Percentiles rank a stretch among this genome's conserved stretches.
Conservation (phyloP, 2,797 vertebrate species). For the Typhlichthys subterraneus region DNA sequence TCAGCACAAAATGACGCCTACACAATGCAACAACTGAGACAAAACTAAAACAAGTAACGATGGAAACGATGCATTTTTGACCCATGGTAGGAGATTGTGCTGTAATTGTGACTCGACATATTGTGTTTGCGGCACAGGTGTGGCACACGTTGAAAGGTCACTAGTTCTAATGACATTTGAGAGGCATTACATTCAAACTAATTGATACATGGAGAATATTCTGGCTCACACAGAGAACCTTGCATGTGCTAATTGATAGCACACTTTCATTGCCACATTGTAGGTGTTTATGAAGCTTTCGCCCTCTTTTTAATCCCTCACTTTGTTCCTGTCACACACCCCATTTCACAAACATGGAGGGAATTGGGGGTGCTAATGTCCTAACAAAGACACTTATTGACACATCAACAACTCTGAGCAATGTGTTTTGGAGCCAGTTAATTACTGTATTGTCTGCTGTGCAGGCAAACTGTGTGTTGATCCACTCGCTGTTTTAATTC, state of each 20-base stretch:
- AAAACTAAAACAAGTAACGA: neutral
- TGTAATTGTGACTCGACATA: conserved; percentile 5
- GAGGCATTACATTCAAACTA: conserved; percentile 53
- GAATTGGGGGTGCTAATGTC: conserved; percentile 3
- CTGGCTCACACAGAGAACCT: conserved; percentile 27
- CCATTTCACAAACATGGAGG: conserved; percentile 43
- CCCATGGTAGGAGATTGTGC: conserved; percentile 2
- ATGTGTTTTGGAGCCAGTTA: conserved; percentile 44
- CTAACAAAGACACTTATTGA: conserved; percentile 47
- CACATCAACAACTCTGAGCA: conserved; percentile 46
- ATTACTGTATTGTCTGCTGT: conserved; percentile 33
- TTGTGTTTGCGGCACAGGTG: conserved; percentile 35
- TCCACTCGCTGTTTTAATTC: conserved; percentile 37
- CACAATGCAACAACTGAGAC: neutral
- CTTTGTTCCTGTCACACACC: conserved; percentile 44
- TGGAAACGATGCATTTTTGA: conserved; percentile 11
- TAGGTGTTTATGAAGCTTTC: conserved; percentile 14
- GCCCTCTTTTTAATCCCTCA: conserved; percentile 8
- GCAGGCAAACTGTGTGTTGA: conserved; percentile 14
- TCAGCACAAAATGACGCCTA: neutral
- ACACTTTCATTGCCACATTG: conserved; percentile 11
- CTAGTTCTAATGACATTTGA: conserved; percentile 67
- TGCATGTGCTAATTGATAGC: conserved; percentile 57
- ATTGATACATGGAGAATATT: conserved; percentile 47
- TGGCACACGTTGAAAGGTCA: conserved; percentile 67